Evolutionary conservation across 2,113 vertebrate genomes (phyloP).

Genomic region (Stigmatopora argus): DNA sequence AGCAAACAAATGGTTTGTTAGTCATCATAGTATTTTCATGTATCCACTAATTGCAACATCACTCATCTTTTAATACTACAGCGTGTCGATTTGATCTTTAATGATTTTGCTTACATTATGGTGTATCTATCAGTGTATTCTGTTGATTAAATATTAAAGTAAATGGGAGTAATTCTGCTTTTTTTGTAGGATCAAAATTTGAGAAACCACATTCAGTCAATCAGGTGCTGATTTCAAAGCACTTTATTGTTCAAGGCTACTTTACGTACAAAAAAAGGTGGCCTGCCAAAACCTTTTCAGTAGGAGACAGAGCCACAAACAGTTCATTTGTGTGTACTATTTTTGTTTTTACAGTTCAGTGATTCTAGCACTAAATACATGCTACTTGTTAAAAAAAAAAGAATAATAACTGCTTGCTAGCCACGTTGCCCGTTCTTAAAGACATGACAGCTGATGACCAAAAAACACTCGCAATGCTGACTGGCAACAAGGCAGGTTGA

Average conservation of each 20-base stretch:
- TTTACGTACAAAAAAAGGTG: conserved; percentile 99
- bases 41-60: background rate
- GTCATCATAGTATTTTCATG: background rate
- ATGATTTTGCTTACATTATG: background rate
- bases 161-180: background rate
- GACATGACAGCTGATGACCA: background rate
- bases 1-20: background rate
- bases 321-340: conserved; percentile 73
- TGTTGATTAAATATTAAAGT: background rate
- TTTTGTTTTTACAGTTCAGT: conserved; percentile 72
- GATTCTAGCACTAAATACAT: conserved; percentile 68
- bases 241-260: conserved; percentile 99
- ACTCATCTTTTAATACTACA: background rate
- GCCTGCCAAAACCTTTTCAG: conserved; percentile 97
- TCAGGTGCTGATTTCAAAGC: conserved; percentile 89
- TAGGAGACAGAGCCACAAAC: conserved; percentile 88
- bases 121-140: background rate
- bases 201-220: background rate
- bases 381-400: conserved; percentile 51
- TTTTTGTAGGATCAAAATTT: too few species aligned
- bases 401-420: background rate
- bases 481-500: conserved; percentile 1
- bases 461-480: background rate
- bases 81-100: background rate
- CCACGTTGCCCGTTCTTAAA: background rate